Evolutionary conservation across 2,113 vertebrate species (phyloP), one percentile per base, ranked within the genome.

Genomic region (Puma concolor): DNA sequence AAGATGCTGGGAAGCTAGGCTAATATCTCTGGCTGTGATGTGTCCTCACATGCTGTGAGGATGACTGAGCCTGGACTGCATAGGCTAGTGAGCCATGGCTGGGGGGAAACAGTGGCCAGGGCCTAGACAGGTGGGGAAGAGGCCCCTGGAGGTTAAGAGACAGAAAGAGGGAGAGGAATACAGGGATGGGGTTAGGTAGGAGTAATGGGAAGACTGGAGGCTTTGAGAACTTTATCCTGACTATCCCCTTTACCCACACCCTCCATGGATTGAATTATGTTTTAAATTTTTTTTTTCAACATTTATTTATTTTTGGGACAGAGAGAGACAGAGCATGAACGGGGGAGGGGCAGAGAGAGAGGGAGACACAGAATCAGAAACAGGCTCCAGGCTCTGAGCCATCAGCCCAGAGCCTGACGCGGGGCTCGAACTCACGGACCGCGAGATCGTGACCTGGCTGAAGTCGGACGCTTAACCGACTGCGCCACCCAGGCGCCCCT

Each of bases 71-170:
- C 66, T 67, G 66, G 66, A 67, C 7, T 7, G 0, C 66, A 67
- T 33, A n/a, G 66, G 66, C 15, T 67, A 17, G 33, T 16, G 15
- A 67, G 66, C 33, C 15, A 67, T 17, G 7, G 15, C 16, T 23
- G 16, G 31, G 15, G n/a, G 83, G 90, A 98, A 96, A 97, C 96
- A 97, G 97, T 92, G 95, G 97, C 80, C 97, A 36, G 66, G 94
- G 66, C 79, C 93, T 48, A 97, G 89, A 95, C 87, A 87, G 95
- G 95, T 94, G 79, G 89, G 72, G 16, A 57, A 60, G 21, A 60
- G 25, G 0, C 63, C 11, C 27, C 63, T 5, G 4, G 3, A 11
- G 63, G 95, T 66, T 86, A 81, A 72, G 48, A 71, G 80, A 89
- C 36, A 94, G 38, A 12, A 64, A 64, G 60, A 81, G 72, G 44